Evolutionary conservation across 2,888 invertebrate genomes (phyloP), one percentile per base, ranked within the genome.

Genomic region (Ormyrus thymus): DNA sequence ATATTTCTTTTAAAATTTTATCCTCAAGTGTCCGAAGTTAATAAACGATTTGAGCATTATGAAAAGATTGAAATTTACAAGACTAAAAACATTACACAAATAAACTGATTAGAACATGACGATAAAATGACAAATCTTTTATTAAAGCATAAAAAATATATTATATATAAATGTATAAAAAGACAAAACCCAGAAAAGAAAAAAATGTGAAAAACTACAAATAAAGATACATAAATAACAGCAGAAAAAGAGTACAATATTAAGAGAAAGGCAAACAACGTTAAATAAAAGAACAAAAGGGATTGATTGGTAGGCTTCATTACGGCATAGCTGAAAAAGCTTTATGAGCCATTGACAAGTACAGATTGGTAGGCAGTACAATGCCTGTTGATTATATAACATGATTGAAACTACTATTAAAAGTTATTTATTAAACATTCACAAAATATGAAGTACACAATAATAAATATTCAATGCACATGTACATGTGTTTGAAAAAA

Each of bases 261-360:
- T 11, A 11, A 29, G 29, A 74, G 65, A 43, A 71, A 66, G 29
- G 59, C n/a, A 74, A 58, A 69, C 48, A 29, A 51, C 46, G 13
- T 59, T 45, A 51, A 62, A 66, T 61, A 53, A 76, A 61, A 76
- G 61, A 69, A 53, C 50, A 76, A 62, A 58, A 62, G 55, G 55
- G 45, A 76, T 69, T 69, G 62, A 72, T 70, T 70, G 69, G 58
- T 70, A 70, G 4, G 58, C 15, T 58, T 58, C 69, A 56, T 70
- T 58, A 59, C 15, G 48, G 48, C 48, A 48, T 50, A 70, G 48
- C 48, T 70, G 46, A 15, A 70, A 58, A 70, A 58, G 15, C 48
- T 58, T 56, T 70, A 56, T 56, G 29, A 13, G 46, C 58, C 13
- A 45, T 45, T 62, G 62, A 62, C 62, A 62, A 62, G 62, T 62